phyloP scores from a whole-genome alignment of 2,113 vertebrate species.

The Lipophrys pholis region DNA sequence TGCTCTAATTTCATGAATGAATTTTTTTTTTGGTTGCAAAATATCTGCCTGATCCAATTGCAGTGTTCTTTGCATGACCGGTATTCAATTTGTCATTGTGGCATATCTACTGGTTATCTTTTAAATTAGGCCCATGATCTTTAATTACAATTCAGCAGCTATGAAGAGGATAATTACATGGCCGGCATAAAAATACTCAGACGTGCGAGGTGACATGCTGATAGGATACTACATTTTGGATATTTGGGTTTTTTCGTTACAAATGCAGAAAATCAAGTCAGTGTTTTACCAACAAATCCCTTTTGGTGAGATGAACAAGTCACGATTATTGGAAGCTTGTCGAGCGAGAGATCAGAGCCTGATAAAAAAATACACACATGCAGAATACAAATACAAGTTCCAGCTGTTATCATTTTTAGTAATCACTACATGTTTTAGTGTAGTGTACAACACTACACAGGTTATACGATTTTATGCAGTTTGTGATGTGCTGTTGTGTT shows the following conservation, averaged over 20 bases:
- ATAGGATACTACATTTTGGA: background rate
- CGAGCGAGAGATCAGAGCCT: no score
- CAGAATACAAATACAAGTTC: no score
- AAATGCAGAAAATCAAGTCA: no score
- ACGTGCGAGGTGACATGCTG: slow-evolving; percentile 17
- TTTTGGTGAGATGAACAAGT: no score
- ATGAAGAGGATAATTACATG: slow-evolving; percentile 38
- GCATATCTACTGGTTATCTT: slow-evolving; percentile 56
- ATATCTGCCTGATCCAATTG: slow-evolving; percentile 69
- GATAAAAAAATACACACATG: no score
- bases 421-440: no score
- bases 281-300: no score
- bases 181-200: slow-evolving; percentile 16
- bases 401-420: no score
- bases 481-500: background rate
- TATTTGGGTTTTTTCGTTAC: no score
- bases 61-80: slow-evolving; percentile 66
- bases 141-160: slow-evolving; percentile 39
- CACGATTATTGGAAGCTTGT: no score
- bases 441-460: background rate
- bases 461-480: slow-evolving; percentile 2
- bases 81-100: slow-evolving; percentile 55
- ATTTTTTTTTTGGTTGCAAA: slow-evolving; percentile 58
- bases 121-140: slow-evolving; percentile 36
- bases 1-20: slow-evolving; percentile 61